These are phyloP conservation scores for Cheilosia pagana DNA, from an alignment of 2,888 invertebrate genomes.

Conservation along the genomic window DNA sequence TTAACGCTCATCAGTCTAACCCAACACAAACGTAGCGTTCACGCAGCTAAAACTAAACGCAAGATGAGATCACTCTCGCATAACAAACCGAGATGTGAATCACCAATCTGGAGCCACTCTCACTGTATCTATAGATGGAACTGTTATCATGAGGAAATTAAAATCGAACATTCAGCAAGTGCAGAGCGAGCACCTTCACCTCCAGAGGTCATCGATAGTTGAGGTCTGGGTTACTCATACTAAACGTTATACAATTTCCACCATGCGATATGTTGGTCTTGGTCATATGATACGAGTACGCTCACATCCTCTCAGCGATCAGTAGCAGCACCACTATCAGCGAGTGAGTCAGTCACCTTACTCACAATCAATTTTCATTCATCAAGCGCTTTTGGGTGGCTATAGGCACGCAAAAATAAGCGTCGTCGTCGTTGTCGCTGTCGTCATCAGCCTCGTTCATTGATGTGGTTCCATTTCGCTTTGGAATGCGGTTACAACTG, in stretches of 20 bases:
- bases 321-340: slow-evolving; percentile 8
- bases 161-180: slow-evolving; percentile 3
- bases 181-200: slow-evolving; percentile 24
- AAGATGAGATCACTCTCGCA: slow-evolving; percentile 35
- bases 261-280: neutral
- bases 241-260: slow-evolving; percentile 8
- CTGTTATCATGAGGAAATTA: neutral
- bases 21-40: neutral
- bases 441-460: slow-evolving; percentile 9
- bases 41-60: neutral
- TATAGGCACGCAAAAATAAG: slow-evolving; percentile 20
- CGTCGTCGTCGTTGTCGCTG: neutral
- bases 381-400: slow-evolving; percentile 28
- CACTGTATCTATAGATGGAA: neutral
- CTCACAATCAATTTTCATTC: slow-evolving; percentile 42
- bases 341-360: slow-evolving; percentile 52
- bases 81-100: slow-evolving; percentile 15
- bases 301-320: slow-evolving; percentile 3
- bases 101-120: neutral
- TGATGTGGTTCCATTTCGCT: slow-evolving; percentile 34
- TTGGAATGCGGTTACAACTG: slow-evolving; percentile 50
- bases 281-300: slow-evolving; percentile 7
- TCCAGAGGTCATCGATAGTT: slow-evolving; percentile 32
- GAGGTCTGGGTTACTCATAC: slow-evolving; percentile 56
- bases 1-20: slow-evolving; percentile 8